These are phyloP conservation scores for Dryocosmus kuriphilus DNA, from an alignment of 2,888 invertebrate species.

Conservation along the genomic window DNA sequence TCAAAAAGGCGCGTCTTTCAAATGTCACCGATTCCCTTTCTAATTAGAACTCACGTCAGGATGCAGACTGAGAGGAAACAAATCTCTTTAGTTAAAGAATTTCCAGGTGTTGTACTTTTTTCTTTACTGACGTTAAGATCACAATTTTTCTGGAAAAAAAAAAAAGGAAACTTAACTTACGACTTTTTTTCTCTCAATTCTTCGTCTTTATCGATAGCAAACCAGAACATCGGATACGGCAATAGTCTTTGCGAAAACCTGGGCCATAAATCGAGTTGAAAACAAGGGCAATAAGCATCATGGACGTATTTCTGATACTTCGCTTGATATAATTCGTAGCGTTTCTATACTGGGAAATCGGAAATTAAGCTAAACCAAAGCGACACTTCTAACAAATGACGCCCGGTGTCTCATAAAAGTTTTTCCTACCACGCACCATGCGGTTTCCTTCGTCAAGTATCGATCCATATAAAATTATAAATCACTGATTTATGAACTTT, in stretches of 20 bases:
- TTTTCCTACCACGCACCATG: slow-evolving; percentile 51
- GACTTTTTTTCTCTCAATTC: neutral
- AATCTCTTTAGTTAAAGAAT: too few species aligned
- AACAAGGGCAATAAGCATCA: slow-evolving; percentile 74
- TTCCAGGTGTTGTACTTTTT: too few species aligned
- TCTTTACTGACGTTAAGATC: too few species aligned
- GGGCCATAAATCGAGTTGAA: slow-evolving; percentile 70
- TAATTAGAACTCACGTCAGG: slow-evolving; percentile 35
- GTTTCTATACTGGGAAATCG: slow-evolving; percentile 37
- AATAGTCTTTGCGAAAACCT: slow-evolving; percentile 27
- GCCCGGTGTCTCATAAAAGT: slow-evolving; percentile 62
- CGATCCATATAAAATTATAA: neutral
- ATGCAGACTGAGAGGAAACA: neutral
- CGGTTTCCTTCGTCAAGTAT: neutral
- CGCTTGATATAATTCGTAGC: slow-evolving; percentile 11
- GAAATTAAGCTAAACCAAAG: slow-evolving; percentile 71
- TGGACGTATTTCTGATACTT: slow-evolving; percentile 68
- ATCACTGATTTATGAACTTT: neutral
- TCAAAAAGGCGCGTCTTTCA: slow-evolving; percentile 47
- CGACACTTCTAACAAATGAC: slow-evolving; percentile 24
- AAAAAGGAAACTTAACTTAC: neutral
- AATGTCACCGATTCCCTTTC: slow-evolving; percentile 31
- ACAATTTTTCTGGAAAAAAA: slow-evolving; percentile 22
- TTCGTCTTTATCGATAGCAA: slow-evolving; percentile 5
- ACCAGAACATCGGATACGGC: slow-evolving; percentile 1